Conservation (phyloP, 2,888 invertebrate genomes). For the Lasioglossum leucozonium region DNA sequence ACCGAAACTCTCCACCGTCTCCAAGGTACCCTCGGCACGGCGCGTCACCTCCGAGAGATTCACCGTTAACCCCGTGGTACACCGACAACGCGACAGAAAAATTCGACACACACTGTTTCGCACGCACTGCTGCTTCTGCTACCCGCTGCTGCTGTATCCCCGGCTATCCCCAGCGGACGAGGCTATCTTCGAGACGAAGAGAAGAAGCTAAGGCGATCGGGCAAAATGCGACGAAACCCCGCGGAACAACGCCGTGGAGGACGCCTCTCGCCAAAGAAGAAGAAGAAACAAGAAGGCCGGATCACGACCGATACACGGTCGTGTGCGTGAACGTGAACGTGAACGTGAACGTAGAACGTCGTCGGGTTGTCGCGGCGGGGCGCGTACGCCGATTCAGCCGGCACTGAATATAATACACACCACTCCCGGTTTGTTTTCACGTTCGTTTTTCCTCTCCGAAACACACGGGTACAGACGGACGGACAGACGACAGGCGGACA, state of each 20-base stretch:
- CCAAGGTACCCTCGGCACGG: constrained; percentile 79
- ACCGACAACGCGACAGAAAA: constrained; percentile 59
- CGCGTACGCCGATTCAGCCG: constrained; percentile 68
- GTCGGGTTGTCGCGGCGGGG: constrained; percentile 42
- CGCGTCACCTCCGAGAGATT: constrained; percentile 79
- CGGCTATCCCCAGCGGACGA: constrained; percentile 23
- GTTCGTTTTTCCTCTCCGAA: constrained; percentile 58
- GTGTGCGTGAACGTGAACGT: constrained; percentile 33
- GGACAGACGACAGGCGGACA: constrained; percentile 17
- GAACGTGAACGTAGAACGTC: constrained; percentile 11
- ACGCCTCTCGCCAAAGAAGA: constrained; percentile 31
- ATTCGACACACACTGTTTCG: constrained; percentile 58
- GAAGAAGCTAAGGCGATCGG: no score
- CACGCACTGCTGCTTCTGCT: constrained; percentile 43
- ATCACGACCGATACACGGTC: constrained; percentile 27
- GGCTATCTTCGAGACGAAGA: constrained; percentile 35
- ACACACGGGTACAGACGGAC: constrained; percentile 23
- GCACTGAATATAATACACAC: constrained; percentile 79
- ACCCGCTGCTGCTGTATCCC: background rate
- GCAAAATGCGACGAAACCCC: constrained; percentile 32
- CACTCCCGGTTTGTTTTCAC: constrained; percentile 67
- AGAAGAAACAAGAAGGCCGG: constrained; percentile 3
- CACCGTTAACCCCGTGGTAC: constrained; percentile 77
- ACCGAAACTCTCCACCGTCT: constrained; percentile 84
- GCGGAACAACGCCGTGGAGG: constrained; percentile 22